Evolutionary conservation across 2,113 vertebrate genomes (phyloP).

Genomic region (Axis porcinus): DNA sequence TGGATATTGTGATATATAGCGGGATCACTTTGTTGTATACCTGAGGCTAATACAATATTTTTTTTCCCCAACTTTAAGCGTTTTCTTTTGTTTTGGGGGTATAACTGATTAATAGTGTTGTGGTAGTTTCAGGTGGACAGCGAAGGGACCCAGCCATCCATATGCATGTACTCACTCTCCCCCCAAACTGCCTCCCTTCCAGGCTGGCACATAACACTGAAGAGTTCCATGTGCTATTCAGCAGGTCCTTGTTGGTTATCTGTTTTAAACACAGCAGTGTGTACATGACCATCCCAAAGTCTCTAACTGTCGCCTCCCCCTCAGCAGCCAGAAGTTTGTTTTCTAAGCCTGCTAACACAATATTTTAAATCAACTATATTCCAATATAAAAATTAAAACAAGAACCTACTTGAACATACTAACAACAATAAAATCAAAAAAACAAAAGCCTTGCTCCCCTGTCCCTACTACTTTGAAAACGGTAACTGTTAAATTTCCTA

Average conservation of each 20-base stretch:
- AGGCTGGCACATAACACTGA: neutral
- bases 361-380: neutral
- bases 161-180: neutral
- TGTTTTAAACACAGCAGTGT: neutral
- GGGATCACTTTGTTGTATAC: neutral
- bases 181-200: neutral
- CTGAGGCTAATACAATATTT: neutral
- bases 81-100: neutral
- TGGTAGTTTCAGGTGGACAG: neutral
- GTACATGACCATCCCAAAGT: neutral
- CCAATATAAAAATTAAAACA: neutral
- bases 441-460: neutral
- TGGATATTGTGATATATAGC: neutral
- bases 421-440: neutral
- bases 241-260: neutral
- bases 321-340: neutral
- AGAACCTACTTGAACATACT: neutral
- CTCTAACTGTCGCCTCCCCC: neutral
- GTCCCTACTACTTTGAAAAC: neutral
- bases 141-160: neutral
- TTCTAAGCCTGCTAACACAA: neutral
- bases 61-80: neutral
- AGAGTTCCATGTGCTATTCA: neutral
- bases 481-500: neutral
- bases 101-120: neutral